Evolutionary conservation across 2,113 vertebrate species (phyloP).

Genomic region (Oceanodroma tethys): DNA sequence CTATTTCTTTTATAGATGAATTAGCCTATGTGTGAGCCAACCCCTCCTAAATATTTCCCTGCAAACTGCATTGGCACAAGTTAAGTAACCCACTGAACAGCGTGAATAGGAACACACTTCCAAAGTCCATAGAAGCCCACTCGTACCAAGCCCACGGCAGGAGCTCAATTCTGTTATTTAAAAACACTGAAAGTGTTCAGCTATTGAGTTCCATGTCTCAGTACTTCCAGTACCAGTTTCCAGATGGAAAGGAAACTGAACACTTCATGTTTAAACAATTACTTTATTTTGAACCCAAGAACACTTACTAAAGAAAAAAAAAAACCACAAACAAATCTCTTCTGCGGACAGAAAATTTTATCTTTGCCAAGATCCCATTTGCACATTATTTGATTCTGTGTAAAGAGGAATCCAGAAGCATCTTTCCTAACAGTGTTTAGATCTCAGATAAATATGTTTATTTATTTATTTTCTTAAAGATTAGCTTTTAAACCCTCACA

Average conservation of each 20-base stretch:
- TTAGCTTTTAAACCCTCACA: slow-evolving; percentile 17
- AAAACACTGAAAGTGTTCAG: not conserved
- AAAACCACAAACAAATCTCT: not conserved
- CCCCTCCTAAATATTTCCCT: not conserved
- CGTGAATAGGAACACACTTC: not conserved
- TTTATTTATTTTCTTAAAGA: slow-evolving; percentile 20
- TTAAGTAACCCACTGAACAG: not conserved
- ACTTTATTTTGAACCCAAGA: not conserved
- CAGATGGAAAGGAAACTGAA: not conserved
- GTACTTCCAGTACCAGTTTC: not conserved
- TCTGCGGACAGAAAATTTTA: not conserved
- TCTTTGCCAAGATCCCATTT: not conserved
- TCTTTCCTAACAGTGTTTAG: not conserved
- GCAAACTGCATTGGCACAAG: not conserved
- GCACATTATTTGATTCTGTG: not conserved
- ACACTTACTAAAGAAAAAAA: not conserved
- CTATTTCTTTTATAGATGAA: not conserved
- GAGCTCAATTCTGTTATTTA: not conserved
- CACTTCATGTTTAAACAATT: not conserved
- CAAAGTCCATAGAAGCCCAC: not conserved
- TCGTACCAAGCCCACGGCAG: not conserved
- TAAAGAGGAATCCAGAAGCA: not conserved
- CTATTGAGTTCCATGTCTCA: not conserved
- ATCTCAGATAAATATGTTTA: not conserved
- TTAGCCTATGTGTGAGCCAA: not conserved